Evolutionary conservation across 2,888 invertebrate species (phyloP).

Genomic region (Ochlodes sylvanus): DNA sequence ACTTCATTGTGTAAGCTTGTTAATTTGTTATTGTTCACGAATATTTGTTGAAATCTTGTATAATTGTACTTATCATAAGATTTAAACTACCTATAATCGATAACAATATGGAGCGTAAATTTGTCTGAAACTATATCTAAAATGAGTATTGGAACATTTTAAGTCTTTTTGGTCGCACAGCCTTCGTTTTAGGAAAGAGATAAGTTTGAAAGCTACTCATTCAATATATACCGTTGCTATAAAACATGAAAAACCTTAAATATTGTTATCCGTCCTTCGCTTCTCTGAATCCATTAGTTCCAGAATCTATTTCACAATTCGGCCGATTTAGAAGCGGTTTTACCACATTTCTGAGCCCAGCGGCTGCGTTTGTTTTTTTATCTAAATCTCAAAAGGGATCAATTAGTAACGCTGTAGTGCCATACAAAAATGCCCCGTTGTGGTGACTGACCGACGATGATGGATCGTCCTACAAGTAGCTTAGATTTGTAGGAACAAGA

Average conservation of each 20-base stretch:
- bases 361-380: conserved; percentile 68
- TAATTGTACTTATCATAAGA: too few species aligned
- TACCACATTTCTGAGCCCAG: conserved; percentile 60
- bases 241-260: conserved; percentile 18
- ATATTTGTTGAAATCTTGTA: too few species aligned
- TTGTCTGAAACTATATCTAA: too few species aligned
- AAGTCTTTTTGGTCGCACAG: too few species aligned
- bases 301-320: conserved; percentile 57
- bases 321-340: conserved; percentile 57
- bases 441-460: conserved; percentile 23
- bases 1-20: too few species aligned
- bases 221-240: conserved; percentile 1
- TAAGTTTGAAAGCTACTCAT: neutral
- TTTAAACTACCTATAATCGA: too few species aligned
- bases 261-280: conserved; percentile 15
- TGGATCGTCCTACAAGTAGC: conserved; percentile 25
- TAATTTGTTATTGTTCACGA: too few species aligned
- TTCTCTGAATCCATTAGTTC: conserved; percentile 48
- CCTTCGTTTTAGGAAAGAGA: too few species aligned
- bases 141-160: too few species aligned
- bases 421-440: conserved; percentile 56
- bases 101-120: too few species aligned
- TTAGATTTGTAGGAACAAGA: conserved; percentile 20
- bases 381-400: conserved; percentile 67
- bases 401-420: conserved; percentile 76